Base-by-base conservation (phyloP, 2,113 vertebrate genomes). In the Leptodactylus fuscus region DNA sequence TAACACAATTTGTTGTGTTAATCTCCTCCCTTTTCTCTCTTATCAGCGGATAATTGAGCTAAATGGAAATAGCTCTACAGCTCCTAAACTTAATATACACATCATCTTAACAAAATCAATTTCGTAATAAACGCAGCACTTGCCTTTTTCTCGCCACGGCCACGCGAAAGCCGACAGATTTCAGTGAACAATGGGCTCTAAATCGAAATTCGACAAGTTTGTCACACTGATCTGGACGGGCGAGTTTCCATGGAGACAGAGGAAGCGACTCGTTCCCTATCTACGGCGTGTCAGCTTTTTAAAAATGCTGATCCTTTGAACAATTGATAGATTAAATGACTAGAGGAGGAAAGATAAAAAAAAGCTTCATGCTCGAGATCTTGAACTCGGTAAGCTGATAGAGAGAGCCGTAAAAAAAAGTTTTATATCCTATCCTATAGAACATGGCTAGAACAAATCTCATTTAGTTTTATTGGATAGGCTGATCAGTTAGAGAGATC, bases 51-150 rank as follows among this genome's bases (percentile, higher is more conserved):
- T 85, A 85, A 85, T 80, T 70, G 83, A 85, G 74, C 60, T 78
- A 69, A 78, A 74, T 85, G 75, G 32, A 85, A 85, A 85, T 71
- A 38, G 49, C 83, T 58, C 46, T 27, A 29, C 58, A 53, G 55
- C 83, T 70, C 38, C 75, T 70, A 55, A 80, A 80, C 75, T 79
- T 85, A 85, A 85, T 80, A 80, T 76, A 85, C 75, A 58, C 62
- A 85, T 85, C 83, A 69, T 75, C 74, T 51, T 60, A 79, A 70
- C 76, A 80, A 80, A 85, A 85, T 85, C 83, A 80, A 80, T 85
- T 80, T 58, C 22, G 53, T 71, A 38, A 85, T 78, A 77, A 85
- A 85, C 65, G 62, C 9, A 58, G 48, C 46, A 38, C 75, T 49
- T 58, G 32, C 48, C 24, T 85, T 60, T 53, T 29, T 46, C n/a